A percentile compares a stretch with the other conserved stretches of the same genome.
These are phyloP conservation scores for Helicorthomorpha holstii DNA, from an alignment of 1,140 invertebrate species.

Conservation along the genomic window DNA sequence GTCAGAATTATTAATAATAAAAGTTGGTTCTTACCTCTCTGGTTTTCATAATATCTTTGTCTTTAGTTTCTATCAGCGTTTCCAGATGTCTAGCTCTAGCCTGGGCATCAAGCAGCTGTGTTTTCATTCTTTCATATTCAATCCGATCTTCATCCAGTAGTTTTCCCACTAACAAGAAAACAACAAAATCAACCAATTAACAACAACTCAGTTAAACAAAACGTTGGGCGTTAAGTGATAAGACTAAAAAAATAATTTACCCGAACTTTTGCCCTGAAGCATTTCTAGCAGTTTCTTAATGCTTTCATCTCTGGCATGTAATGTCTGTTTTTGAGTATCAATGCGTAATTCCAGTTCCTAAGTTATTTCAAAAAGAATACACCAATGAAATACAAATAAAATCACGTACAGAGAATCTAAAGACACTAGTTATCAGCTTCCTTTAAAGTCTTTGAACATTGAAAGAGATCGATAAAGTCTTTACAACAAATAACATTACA, in stretches of 20 bases:
- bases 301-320: constrained; percentile 87
- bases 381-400: no score
- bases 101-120: constrained; percentile 30
- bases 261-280: constrained; percentile 92
- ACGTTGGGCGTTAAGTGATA: not conserved
- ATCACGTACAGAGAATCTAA: no score
- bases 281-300: constrained; percentile 98
- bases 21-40: constrained; percentile 28
- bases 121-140: constrained; percentile 28
- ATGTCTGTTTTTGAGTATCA: constrained; percentile 93
- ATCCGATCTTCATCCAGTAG: constrained; percentile 32
- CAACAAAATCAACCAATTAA: not conserved
- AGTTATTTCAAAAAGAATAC: no score
- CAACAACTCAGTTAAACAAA: not conserved
- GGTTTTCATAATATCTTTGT: constrained; percentile 28
- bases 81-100: constrained; percentile 30
- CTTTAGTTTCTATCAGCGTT: constrained; percentile 27
- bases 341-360: constrained; percentile 88
- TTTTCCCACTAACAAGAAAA: constrained; percentile 24
- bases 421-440: no score
- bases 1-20: constrained; percentile 1
- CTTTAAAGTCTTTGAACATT: no score
- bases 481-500: no score
- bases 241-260: constrained; percentile 38
- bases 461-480: no score